Evolutionary conservation across 2,888 invertebrate genomes (phyloP).

Genomic region (Acleris laterana): DNA sequence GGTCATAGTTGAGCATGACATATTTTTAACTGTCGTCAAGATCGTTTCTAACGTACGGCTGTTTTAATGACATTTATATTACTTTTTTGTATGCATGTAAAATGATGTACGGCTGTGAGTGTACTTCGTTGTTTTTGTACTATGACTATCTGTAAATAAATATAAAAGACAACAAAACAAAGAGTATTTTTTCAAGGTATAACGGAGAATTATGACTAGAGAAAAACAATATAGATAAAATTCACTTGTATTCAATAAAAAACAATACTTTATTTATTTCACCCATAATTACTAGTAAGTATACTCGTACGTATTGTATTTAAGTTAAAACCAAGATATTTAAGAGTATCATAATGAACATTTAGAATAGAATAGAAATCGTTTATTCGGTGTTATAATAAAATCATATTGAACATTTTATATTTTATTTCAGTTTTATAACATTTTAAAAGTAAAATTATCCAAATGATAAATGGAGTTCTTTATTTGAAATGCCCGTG

Average conservation of each 20-base stretch:
- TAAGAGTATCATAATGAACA: not conserved
- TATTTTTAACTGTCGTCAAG: no score
- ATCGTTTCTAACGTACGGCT: no score
- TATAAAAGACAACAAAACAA: no score
- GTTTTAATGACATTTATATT: not conserved
- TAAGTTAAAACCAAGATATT: conserved; percentile 23
- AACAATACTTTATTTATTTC: not conserved
- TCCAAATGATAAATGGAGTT: not conserved
- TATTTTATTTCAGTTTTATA: conserved; percentile 17
- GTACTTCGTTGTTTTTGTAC: not conserved
- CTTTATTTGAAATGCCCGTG: not conserved
- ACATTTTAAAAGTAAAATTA: conserved; percentile 16
- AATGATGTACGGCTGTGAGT: conserved; percentile 22
- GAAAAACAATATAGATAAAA: no score
- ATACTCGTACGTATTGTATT: not conserved
- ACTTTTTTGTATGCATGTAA: no score
- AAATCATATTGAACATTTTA: not conserved
- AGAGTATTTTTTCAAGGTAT: no score
- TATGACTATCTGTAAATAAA: not conserved
- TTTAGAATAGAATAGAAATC: no score
- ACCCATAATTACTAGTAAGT: not conserved
- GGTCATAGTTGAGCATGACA: no score
- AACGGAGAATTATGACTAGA: no score
- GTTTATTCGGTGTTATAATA: no score
- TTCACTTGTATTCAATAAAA: not conserved